Conservation (phyloP, 2,888 invertebrate species). For the Sicus ferrugineus region DNA sequence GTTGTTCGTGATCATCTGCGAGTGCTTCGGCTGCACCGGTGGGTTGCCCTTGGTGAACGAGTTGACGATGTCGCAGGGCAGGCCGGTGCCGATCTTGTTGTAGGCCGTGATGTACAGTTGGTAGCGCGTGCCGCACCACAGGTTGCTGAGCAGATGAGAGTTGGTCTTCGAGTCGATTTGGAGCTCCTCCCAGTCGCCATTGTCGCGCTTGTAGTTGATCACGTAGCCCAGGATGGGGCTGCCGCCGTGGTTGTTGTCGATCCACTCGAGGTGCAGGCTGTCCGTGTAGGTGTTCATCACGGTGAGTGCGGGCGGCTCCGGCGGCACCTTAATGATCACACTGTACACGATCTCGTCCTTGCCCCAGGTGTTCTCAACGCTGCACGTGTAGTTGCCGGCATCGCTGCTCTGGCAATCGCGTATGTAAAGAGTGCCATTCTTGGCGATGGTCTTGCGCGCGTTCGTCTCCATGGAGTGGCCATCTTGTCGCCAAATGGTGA, state of each 20-base stretch:
- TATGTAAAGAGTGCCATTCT: conserved; percentile 78
- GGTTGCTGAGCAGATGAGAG: conserved; percentile 79
- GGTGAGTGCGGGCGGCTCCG: conserved; percentile 82
- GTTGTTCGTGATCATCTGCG: conserved; percentile 83
- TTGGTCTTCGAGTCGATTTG: conserved; percentile 84
- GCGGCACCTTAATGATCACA: conserved; percentile 77
- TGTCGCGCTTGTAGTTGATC: conserved; percentile 88
- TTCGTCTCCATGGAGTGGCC: conserved; percentile 78
- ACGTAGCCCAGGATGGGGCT: conserved; percentile 85
- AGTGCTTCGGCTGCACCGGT: conserved; percentile 80
- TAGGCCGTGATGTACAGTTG: conserved; percentile 90
- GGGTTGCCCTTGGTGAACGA: conserved; percentile 84
- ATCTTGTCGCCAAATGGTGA: conserved; percentile 81
- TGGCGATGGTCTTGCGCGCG: conserved; percentile 71
- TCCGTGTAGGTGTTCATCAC: conserved; percentile 85
- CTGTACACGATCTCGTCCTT: conserved; percentile 83
- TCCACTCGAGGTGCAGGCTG: conserved; percentile 83
- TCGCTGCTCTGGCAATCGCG: conserved; percentile 80
- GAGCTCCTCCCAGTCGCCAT: conserved; percentile 91
- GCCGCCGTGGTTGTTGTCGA: conserved; percentile 81
- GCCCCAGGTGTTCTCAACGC: conserved; percentile 84
- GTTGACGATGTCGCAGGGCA: conserved; percentile 87
- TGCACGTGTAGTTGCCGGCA: conserved; percentile 89
- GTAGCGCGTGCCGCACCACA: conserved; percentile 89
- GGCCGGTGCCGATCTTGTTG: conserved; percentile 87